These are phyloP conservation scores for Helleia helle DNA, from an alignment of 2,888 invertebrate species.

Conservation along the genomic window DNA sequence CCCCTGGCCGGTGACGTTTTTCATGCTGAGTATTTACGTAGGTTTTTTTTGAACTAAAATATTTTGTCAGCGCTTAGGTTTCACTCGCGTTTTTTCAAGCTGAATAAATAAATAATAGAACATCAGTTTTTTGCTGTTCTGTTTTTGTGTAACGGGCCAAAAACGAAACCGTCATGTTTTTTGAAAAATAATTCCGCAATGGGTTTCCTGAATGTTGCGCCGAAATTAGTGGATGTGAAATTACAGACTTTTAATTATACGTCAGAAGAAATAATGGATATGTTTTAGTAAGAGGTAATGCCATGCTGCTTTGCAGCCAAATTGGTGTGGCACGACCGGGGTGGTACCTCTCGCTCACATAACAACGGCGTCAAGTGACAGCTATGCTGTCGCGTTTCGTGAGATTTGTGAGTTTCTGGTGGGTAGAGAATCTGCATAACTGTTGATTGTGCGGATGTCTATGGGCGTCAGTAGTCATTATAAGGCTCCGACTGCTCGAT, in stretches of 20 bases:
- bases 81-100: constrained; percentile 19
- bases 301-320: too few relatives aligned
- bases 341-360: too few relatives aligned
- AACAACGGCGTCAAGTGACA: too few relatives aligned
- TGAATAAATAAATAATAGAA: constrained; percentile 20
- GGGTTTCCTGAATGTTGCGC: not conserved
- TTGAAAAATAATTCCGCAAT: not conserved
- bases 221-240: not conserved
- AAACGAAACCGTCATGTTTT: not conserved
- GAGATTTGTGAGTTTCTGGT: too few relatives aligned
- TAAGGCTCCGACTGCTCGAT: too few relatives aligned
- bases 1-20: constrained; percentile 24
- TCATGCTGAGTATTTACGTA: constrained; percentile 23
- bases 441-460: too few relatives aligned
- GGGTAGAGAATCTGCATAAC: too few relatives aligned
- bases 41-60: constrained; percentile 25
- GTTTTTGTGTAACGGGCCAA: constrained; percentile 5
- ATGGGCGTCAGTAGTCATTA: too few relatives aligned
- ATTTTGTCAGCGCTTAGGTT: constrained; percentile 25
- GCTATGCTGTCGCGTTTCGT: too few relatives aligned
- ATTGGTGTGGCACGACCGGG: too few relatives aligned
- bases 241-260: not conserved
- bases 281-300: too few relatives aligned
- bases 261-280: too few relatives aligned
- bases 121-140: constrained; percentile 15